Conservation (phyloP, 92 coral and sea anemone genomes). For the Paragorgia papillata region DNA sequence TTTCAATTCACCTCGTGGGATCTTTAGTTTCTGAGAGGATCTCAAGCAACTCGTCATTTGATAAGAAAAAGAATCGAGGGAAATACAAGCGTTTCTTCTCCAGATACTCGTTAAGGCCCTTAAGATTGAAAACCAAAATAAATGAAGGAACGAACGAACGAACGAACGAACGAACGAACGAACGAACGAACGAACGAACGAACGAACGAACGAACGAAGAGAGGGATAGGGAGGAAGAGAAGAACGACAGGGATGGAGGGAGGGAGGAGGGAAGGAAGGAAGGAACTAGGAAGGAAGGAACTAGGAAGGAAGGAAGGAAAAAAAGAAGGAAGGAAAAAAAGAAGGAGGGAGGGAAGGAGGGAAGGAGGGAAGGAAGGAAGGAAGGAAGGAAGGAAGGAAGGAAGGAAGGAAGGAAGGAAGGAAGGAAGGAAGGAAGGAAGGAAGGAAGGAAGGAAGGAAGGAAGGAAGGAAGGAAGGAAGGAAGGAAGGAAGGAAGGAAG, state of each 20-base stretch:
- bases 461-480: background rate
- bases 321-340: background rate
- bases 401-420: background rate
- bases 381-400: background rate
- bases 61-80: constrained; percentile 96
- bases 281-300: background rate
- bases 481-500: background rate
- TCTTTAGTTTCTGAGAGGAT: constrained; percentile 96
- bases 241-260: background rate
- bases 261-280: background rate
- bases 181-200: no score
- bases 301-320: background rate
- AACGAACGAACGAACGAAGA: no score
- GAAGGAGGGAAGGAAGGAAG: background rate
- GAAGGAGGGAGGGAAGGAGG: background rate
- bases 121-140: background rate
- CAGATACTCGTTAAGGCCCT: constrained; percentile 97
- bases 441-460: background rate
- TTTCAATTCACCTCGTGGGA: constrained; percentile 75
- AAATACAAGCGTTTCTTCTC: constrained; percentile 96
- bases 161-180: no score
- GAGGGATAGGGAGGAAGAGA: no score
- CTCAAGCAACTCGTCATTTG: constrained; percentile 94
- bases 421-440: background rate
- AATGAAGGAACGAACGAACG: no score